A percentile compares a stretch with the other conserved stretches of the same genome.
These are phyloP conservation scores for Drosophila orosa DNA, from an alignment of 1,140 invertebrate species.

Conservation along the genomic window DNA sequence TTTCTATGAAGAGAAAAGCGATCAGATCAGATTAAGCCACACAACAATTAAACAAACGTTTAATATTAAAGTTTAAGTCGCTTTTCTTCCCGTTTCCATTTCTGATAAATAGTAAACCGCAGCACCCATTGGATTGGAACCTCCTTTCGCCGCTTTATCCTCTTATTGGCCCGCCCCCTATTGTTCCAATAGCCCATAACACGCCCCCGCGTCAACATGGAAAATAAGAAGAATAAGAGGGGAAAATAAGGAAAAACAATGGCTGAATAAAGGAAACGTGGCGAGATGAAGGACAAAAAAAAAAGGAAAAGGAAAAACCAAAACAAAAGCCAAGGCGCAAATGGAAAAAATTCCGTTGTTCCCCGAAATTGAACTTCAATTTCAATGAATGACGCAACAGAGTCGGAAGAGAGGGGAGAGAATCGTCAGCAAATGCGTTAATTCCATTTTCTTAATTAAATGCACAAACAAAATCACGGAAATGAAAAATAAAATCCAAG, in stretches of 20 bases:
- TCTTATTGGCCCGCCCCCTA: slow-evolving; percentile 28
- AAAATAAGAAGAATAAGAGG: slow-evolving; percentile 18
- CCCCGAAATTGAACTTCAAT: slow-evolving; percentile 57
- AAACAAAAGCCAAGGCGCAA: slow-evolving; percentile 39
- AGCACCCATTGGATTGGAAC: not conserved
- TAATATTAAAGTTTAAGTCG: slow-evolving; percentile 1
- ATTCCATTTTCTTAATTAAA: slow-evolving; percentile 84
- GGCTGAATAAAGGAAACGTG: slow-evolving; percentile 26
- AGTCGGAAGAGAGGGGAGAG: not conserved
- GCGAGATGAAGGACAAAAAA: slow-evolving; percentile 3
- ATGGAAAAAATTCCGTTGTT: slow-evolving; percentile 37
- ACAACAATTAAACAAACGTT: not conserved
- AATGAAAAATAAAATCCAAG: slow-evolving; percentile 84
- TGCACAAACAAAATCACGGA: slow-evolving; percentile 83
- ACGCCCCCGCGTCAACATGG: slow-evolving; percentile 56
- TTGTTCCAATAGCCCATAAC: slow-evolving; percentile 52
- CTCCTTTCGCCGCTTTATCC: not conserved
- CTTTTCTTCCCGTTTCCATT: not conserved
- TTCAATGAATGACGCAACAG: slow-evolving; percentile 51
- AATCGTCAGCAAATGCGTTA: slow-evolving; percentile 70
- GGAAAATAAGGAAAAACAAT: slow-evolving; percentile 21
- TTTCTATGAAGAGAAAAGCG: not conserved
- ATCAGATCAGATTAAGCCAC: too few species aligned
- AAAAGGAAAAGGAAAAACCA: slow-evolving; percentile 1
- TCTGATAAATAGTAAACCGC: slow-evolving; percentile 8